Evolutionary conservation across 2,888 invertebrate species (phyloP).

Genomic region (Tipula lateralis): DNA sequence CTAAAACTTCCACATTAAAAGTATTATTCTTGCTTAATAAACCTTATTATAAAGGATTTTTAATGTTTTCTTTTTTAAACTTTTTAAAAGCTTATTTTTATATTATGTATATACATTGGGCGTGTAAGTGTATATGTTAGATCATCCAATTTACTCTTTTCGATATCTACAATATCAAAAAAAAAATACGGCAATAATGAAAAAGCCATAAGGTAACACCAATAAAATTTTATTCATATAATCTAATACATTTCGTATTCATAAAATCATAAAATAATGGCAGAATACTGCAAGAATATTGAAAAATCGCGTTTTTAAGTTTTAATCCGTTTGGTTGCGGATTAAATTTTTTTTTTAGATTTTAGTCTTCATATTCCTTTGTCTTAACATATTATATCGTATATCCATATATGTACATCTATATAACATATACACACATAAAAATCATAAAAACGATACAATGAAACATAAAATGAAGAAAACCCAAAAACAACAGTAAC

Average conservation of each 20-base stretch:
- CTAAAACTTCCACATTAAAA: neutral
- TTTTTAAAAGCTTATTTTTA: constrained; percentile 6
- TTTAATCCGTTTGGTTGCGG: constrained; percentile 19
- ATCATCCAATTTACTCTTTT: neutral
- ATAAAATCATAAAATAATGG: neutral
- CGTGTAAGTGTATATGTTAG: neutral
- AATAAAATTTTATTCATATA: constrained; percentile 7
- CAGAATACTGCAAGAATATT: neutral
- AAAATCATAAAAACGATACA: neutral
- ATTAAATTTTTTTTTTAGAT: neutral
- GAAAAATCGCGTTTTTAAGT: constrained; percentile 1
- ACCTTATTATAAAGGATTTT: neutral
- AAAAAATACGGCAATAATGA: neutral
- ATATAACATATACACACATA: neutral
- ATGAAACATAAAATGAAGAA: neutral
- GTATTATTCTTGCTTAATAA: neutral
- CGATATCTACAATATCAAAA: neutral
- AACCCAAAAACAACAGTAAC: neutral
- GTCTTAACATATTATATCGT: neutral
- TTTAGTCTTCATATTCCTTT: constrained; percentile 19
- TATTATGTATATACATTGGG: neutral
- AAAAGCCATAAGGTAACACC: constrained; percentile 1
- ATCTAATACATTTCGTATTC: neutral
- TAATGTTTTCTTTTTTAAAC: neutral
- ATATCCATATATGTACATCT: neutral